Evolutionary conservation across 2,888 invertebrate species (phyloP).

Genomic region (Diabrotica balteata): DNA sequence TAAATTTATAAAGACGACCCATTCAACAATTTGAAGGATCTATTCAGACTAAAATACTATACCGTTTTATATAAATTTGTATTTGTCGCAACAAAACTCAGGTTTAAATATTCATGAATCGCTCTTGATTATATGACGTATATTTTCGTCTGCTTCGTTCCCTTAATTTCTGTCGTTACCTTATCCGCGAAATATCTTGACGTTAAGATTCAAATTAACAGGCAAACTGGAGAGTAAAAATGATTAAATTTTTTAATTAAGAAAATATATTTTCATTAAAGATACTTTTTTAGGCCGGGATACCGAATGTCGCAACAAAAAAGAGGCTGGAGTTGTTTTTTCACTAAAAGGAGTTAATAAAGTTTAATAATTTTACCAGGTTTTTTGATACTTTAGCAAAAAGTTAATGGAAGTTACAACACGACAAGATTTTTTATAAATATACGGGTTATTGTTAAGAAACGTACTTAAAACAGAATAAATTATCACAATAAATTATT

Average conservation of each 20-base stretch:
- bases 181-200: constrained; percentile 5
- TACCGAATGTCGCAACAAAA: not conserved
- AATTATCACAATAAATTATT: no score
- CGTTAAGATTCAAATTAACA: constrained; percentile 6
- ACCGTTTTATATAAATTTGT: not conserved
- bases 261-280: constrained; percentile 5
- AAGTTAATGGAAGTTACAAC: no score
- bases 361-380: no score
- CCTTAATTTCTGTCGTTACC: not conserved
- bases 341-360: no score
- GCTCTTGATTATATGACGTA: not conserved
- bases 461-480: no score
- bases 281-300: not conserved
- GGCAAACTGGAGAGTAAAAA: not conserved
- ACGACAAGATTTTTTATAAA: no score
- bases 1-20: no score
- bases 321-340: no score
- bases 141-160: not conserved
- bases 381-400: no score
- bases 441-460: no score
- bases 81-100: not conserved
- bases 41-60: no score
- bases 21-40: no score
- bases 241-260: not conserved
- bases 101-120: constrained; percentile 5